Evolutionary conservation across 2,797 vertebrate genomes (phyloP).

Genomic region (Pitangus sulphuratus): DNA sequence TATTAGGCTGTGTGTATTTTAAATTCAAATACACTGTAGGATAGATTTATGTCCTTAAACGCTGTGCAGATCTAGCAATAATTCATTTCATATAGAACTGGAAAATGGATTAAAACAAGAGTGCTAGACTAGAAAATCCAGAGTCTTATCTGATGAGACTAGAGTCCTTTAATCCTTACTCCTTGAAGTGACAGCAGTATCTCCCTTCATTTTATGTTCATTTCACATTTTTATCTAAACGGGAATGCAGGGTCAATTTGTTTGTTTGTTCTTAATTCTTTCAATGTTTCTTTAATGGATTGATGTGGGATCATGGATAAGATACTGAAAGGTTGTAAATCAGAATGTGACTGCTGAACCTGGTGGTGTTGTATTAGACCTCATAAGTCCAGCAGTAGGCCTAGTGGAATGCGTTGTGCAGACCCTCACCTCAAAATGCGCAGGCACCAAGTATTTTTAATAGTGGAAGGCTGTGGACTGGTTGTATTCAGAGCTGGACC

Average conservation of each 20-base stretch:
- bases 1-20: constrained; percentile 30
- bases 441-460: background rate
- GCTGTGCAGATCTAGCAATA: constrained; percentile 42
- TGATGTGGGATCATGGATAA: background rate
- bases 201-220: constrained; percentile 27
- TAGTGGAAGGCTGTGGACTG: background rate
- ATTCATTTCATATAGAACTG: constrained; percentile 40
- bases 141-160: constrained; percentile 54
- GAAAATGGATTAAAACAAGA: constrained; percentile 41
- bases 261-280: constrained; percentile 24
- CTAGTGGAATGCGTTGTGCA: background rate
- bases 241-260: background rate
- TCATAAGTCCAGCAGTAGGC: background rate
- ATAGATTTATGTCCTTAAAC: constrained; percentile 60
- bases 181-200: constrained; percentile 35
- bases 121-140: constrained; percentile 35
- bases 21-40: constrained; percentile 38
- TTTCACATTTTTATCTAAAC: constrained; percentile 30
- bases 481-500: constrained; percentile 26
- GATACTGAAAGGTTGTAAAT: background rate
- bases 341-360: background rate
- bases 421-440: background rate
- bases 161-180: constrained; percentile 46
- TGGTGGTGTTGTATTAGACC: background rate
- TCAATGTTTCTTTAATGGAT: background rate